A percentile compares a stretch with the other conserved stretches of the same genome.
phyloP scores from a whole-genome alignment of 2,888 invertebrate genomes.

The Synergus laeviventris region DNA sequence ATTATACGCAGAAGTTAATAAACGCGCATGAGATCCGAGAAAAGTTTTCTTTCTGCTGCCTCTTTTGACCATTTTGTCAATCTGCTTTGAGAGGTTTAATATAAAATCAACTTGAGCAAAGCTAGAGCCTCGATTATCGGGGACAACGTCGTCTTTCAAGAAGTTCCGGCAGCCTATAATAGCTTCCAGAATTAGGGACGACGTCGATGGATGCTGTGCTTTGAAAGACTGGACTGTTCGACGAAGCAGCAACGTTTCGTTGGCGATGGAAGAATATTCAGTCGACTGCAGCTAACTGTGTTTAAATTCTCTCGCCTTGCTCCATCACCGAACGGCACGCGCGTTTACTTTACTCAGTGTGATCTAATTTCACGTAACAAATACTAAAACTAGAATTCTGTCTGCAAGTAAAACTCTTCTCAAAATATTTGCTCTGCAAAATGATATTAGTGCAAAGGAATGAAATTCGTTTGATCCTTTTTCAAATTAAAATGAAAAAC shows the following conservation, averaged over 20 bases:
- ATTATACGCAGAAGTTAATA: too few species aligned
- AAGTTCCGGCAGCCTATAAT: constrained; percentile 64
- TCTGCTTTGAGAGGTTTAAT: not conserved
- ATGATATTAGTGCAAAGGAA: not conserved
- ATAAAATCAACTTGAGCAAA: constrained; percentile 42
- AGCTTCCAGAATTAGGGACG: constrained; percentile 62
- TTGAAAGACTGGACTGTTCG: constrained; percentile 47
- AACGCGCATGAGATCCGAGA: too few species aligned
- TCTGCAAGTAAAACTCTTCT: not conserved
- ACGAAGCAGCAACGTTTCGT: constrained; percentile 5
- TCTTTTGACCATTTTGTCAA: not conserved
- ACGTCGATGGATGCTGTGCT: constrained; percentile 47
- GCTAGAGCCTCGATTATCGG: constrained; percentile 51
- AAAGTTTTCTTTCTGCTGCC: not conserved
- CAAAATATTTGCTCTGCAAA: not conserved
- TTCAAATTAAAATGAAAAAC: not conserved
- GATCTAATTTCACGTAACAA: constrained; percentile 24
- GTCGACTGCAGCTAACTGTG: constrained; percentile 35
- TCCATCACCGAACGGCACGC: constrained; percentile 12
- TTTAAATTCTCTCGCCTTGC: constrained; percentile 30
- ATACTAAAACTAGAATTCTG: constrained; percentile 16
- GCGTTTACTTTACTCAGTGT: constrained; percentile 17
- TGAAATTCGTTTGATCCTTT: not conserved
- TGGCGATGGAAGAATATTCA: constrained; percentile 43
- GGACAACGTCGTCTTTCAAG: constrained; percentile 64